A percentile compares a stretch with the other conserved stretches of the same genome.
Evolutionary conservation across 2,888 invertebrate species (phyloP).

Genomic region (Malachius bipustulatus): DNA sequence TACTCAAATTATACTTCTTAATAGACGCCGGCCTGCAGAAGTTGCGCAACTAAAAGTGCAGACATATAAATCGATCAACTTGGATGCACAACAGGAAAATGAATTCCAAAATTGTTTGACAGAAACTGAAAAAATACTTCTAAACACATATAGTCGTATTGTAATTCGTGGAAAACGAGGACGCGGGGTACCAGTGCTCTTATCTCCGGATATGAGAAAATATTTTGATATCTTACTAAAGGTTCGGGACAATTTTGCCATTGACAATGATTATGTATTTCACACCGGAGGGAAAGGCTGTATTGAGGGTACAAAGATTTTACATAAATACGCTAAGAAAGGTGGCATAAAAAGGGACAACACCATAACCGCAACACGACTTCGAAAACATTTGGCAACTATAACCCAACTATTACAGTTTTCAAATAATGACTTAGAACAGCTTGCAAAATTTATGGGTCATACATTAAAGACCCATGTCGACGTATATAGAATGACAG

Average conservation of each 20-base stretch:
- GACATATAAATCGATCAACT: slow-evolving; percentile 11
- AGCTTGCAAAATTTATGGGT: slow-evolving; percentile 16
- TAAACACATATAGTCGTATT: slow-evolving; percentile 10
- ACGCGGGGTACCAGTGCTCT: slow-evolving; percentile 10
- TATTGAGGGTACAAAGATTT: too few relatives aligned
- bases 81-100: slow-evolving; percentile 5
- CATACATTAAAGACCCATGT: slow-evolving; percentile 17
- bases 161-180: slow-evolving; percentile 14
- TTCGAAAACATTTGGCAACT: too few relatives aligned
- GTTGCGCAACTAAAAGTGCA: slow-evolving; percentile 14
- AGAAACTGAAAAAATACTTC: slow-evolving; percentile 12
- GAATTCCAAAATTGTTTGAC: slow-evolving; percentile 10
- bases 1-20: slow-evolving; percentile 17
- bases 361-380: too few relatives aligned
- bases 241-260: slow-evolving; percentile 11
- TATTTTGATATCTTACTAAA: slow-evolving; percentile 13
- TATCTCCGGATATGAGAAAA: slow-evolving; percentile 8
- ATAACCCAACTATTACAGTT: too few relatives aligned
- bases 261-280: slow-evolving; percentile 11
- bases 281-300: slow-evolving; percentile 9
- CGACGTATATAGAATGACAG: slow-evolving; percentile 14
- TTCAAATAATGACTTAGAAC: slow-evolving; percentile 15
- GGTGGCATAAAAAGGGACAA: too few relatives aligned
- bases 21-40: slow-evolving; percentile 14
- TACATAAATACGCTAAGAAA: too few relatives aligned